A percentile compares a stretch with the other conserved stretches of the same genome.
Evolutionary conservation across 2,888 invertebrate genomes (phyloP).

Genomic region (Melitaea athalia): DNA sequence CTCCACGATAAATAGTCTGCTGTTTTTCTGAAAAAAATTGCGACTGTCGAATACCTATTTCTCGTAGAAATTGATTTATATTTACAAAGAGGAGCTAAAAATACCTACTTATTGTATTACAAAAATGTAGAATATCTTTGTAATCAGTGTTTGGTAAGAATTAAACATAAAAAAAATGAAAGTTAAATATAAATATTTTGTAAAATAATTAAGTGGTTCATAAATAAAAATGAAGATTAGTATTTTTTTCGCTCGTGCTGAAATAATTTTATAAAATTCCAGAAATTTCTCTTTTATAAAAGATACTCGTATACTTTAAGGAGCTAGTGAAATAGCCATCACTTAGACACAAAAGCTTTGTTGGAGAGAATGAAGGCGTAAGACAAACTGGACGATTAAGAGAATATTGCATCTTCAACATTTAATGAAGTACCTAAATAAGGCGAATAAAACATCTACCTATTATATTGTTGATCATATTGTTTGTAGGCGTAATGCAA

Average conservation of each 20-base stretch:
- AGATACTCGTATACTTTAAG: slow-evolving; percentile 5
- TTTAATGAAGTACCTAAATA: slow-evolving; percentile 4
- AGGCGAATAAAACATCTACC: background rate
- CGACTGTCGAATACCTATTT: too few species aligned
- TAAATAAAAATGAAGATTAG: background rate
- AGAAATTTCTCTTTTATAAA: slow-evolving; percentile 6
- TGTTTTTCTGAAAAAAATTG: too few species aligned
- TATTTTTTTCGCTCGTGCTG: background rate
- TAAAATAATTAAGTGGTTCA: too few species aligned
- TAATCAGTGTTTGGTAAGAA: too few species aligned
- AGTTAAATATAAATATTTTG: too few species aligned
- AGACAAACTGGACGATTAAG: slow-evolving; percentile 29
- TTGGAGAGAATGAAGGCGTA: slow-evolving; percentile 25
- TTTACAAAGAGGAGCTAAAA: too few species aligned
- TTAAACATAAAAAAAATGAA: too few species aligned
- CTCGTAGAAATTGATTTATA: too few species aligned
- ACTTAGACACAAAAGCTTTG: slow-evolving; percentile 20
- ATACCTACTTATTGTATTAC: too few species aligned
- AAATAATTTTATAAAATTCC: background rate
- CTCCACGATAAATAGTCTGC: too few species aligned
- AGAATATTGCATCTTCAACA: slow-evolving; percentile 8
- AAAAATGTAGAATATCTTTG: too few species aligned
- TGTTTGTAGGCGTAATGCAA: background rate
- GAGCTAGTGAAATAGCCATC: slow-evolving; percentile 23
- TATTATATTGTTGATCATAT: background rate